phyloP scores from a whole-genome alignment of 2,888 invertebrate species.

The Reticulitermes lucifugus region DNA sequence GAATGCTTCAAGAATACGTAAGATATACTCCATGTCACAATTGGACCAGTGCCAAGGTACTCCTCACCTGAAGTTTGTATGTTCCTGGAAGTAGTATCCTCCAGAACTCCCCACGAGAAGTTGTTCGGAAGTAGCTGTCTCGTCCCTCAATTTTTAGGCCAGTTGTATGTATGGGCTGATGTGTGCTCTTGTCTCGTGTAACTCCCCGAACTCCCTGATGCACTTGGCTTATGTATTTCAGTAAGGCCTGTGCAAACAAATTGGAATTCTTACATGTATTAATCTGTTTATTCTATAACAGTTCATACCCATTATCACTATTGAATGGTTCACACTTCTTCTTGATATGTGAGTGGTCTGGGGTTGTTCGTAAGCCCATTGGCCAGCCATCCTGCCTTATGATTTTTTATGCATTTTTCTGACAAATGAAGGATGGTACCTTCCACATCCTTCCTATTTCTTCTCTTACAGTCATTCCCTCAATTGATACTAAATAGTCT shows the following conservation, averaged over 20 bases:
- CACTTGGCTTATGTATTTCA: constrained; percentile 86
- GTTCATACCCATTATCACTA: no score
- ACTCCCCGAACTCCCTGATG: constrained; percentile 92
- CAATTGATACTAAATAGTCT: no score
- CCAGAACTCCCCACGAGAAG: constrained; percentile 67
- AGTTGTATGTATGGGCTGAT: constrained; percentile 4
- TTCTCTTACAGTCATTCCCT: no score
- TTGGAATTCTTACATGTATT: neutral
- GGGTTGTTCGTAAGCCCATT: no score
- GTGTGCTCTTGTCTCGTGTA: constrained; percentile 72
- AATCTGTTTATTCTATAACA: neutral
- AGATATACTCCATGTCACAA: no score
- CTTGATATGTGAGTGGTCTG: no score
- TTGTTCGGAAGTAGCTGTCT: constrained; percentile 62
- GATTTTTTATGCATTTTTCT: no score
- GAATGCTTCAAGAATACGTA: neutral
- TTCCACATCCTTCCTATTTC: no score
- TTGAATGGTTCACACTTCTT: no score
- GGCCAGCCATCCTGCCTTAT: no score
- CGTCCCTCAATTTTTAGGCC: constrained; percentile 60
- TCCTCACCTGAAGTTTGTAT: constrained; percentile 63
- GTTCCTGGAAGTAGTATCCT: constrained; percentile 65
- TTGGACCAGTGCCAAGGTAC: neutral
- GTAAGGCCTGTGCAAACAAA: constrained; percentile 73
- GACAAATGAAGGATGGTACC: no score